A percentile compares a stretch with the other conserved stretches of the same genome.
phyloP scores from a whole-genome alignment of 2,888 invertebrate genomes.

The Pandemis cinnamomeana region DNA sequence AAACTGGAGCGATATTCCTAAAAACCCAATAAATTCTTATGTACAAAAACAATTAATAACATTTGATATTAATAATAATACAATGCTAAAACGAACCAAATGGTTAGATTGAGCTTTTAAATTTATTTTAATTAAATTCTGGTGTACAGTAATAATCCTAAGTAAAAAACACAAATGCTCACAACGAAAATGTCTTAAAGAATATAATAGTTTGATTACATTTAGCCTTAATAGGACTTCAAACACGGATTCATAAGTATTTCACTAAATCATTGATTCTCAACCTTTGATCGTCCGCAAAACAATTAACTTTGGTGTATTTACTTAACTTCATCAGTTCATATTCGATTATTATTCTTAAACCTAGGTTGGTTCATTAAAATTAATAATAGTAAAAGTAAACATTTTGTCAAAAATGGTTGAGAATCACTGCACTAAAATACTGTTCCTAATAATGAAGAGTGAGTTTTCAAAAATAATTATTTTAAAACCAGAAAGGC shows the following conservation, averaged over 20 bases:
- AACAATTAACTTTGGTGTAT: not conserved
- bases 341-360: not conserved
- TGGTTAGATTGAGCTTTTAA: not conserved
- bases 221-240: conserved; percentile 33
- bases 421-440: conserved; percentile 6
- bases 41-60: not conserved
- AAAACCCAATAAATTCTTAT: not conserved
- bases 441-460: conserved; percentile 6
- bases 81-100: not conserved
- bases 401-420: not conserved
- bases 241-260: conserved; percentile 29
- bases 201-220: conserved; percentile 21
- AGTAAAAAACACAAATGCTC: not conserved
- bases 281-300: not conserved
- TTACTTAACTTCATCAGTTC: not conserved
- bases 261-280: conserved; percentile 25
- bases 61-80: not conserved
- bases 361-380: not conserved
- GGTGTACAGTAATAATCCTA: not conserved
- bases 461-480: conserved; percentile 4
- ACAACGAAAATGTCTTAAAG: conserved; percentile 24
- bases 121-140: not conserved
- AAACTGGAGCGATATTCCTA: not conserved
- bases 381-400: not conserved
- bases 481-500: not conserved